Percentiles rank a stretch among this genome's conserved stretches.
phyloP scores from a whole-genome alignment of 2,797 vertebrate genomes.

The Dromococcyx pavoninus region DNA sequence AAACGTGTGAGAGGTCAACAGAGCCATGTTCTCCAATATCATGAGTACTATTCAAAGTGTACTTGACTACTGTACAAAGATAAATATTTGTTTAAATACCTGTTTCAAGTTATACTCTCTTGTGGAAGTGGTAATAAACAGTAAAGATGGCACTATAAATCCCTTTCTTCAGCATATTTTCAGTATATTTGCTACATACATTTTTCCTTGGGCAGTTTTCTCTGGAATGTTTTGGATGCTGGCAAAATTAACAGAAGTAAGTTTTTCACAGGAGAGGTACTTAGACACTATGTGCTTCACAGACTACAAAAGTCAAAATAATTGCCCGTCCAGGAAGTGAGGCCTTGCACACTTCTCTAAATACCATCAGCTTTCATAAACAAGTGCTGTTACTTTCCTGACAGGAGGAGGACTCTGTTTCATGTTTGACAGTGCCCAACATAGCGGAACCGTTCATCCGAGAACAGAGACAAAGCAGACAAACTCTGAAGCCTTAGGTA shows the following conservation, averaged over 20 bases:
- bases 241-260: not conserved
- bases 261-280: not conserved
- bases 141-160: not conserved
- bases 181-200: not conserved
- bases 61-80: not conserved
- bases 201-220: not conserved
- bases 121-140: not conserved
- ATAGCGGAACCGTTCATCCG: not conserved
- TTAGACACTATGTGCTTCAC: not conserved
- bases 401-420: not conserved
- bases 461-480: not conserved
- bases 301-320: not conserved
- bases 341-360: constrained; percentile 21
- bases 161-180: not conserved
- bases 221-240: not conserved
- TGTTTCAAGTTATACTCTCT: not conserved
- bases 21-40: not conserved
- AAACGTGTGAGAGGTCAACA: accelerated
- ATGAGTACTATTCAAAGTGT: not conserved
- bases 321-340: not conserved
- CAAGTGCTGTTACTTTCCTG: not conserved
- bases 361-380: constrained; percentile 2
- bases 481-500: not conserved
- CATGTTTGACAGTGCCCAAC: not conserved
- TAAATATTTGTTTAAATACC: not conserved